Evolutionary conservation across 2,888 invertebrate genomes (phyloP).

Genomic region (Cantharis lateralis): DNA sequence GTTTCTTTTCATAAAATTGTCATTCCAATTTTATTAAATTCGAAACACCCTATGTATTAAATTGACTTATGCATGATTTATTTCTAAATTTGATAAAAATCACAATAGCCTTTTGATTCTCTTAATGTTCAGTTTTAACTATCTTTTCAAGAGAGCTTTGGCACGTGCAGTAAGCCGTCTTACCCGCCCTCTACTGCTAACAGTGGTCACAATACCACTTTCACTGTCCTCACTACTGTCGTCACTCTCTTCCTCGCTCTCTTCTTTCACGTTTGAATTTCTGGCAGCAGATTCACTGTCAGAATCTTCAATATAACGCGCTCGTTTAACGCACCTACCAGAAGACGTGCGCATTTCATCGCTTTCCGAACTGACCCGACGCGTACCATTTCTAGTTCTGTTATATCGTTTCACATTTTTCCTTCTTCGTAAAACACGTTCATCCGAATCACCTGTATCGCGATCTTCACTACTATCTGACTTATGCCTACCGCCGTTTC

Average conservation of each 20-base stretch:
- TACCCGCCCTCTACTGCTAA: conserved; percentile 83
- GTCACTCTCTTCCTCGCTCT: conserved; percentile 5
- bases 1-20: background rate
- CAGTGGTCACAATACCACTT: conserved; percentile 53
- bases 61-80: background rate
- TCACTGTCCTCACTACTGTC: conserved; percentile 20
- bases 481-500: conserved; percentile 13
- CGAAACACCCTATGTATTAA: background rate
- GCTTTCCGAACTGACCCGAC: conserved; percentile 37
- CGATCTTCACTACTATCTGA: conserved; percentile 24
- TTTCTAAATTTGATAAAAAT: conserved; percentile 8
- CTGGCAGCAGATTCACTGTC: conserved; percentile 45
- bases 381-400: conserved; percentile 10
- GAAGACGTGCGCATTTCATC: conserved; percentile 33
- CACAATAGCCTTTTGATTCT: conserved; percentile 19
- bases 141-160: conserved; percentile 59
- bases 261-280: conserved; percentile 20
- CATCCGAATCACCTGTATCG: conserved; percentile 54
- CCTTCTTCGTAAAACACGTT: conserved; percentile 48
- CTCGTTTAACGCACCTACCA: conserved; percentile 46
- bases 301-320: conserved; percentile 48
- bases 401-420: conserved; percentile 30
- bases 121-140: conserved; percentile 8
- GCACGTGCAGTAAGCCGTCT: conserved; percentile 82
- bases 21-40: background rate